Base-by-base conservation (phyloP, 2,797 vertebrate genomes). In the Cichlasoma orientale region DNA sequence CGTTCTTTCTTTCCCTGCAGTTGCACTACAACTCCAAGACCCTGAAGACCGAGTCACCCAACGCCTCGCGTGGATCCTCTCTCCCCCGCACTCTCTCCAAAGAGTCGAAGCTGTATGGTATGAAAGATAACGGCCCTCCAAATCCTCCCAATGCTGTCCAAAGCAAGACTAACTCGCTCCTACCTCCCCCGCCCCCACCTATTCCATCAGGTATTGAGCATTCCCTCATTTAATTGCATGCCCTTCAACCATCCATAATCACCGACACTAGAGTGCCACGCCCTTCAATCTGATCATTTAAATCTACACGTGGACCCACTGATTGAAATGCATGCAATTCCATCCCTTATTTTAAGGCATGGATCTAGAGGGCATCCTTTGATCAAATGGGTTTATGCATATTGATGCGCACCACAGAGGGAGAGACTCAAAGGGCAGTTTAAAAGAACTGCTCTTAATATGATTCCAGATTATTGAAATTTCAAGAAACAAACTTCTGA, bases 21-120 rank as follows among this genome's bases (percentile, higher is more conserved):
- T 91, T 99, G 86, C 98, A 99, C 94, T 99, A 99, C 93, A 99
- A 99, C 90, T 99, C 98, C 74, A 99, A 99, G 95, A 99, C 96
- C 31, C 94, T 99, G 84, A 99, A 98, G 96, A 97, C 97, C 0
- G 98, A 99, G 78, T 99, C 98, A 0, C 98, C 98, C 83, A 99
- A 96, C 78, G 94, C 97, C 29, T 99, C 98, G 1, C 96, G 98
- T 27, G 98, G 98, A 91, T 99, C 98, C 41, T 99, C 98, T 7
- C 94, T 99, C 91, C 97, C 97, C 79, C 97, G 98, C 95, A 98
- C 97, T 3, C 95, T 99, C 90, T 99, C 98, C 92, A 99, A 99
- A 97, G 98, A 99, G 93, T 99, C 97, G 84, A 99, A 98, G 94
- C 95, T 99, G 97, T 98, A 96, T 96, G 97, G 97, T 98, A 98